These are phyloP conservation scores for Gorsachius goisagi DNA, from an alignment of 2,113 vertebrate genomes.

Conservation along the genomic window DNA sequence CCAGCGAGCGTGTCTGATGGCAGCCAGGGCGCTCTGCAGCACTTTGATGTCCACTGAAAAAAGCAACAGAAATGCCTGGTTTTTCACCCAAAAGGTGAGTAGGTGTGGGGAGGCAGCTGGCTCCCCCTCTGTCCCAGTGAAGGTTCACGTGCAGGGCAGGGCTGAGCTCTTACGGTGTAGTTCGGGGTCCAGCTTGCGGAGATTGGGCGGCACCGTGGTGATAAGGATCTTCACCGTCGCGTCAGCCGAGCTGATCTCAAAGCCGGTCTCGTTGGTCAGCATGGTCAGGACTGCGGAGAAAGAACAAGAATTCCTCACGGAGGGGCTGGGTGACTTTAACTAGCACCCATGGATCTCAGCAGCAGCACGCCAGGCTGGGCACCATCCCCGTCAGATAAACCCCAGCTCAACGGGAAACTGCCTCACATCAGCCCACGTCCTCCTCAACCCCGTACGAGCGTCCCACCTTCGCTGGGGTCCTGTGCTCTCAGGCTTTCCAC, in stretches of 20 bases:
- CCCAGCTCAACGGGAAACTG: not conserved
- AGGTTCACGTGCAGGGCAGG: accelerated
- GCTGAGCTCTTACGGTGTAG: slow-evolving; percentile 82
- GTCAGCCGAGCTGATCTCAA: slow-evolving; percentile 94
- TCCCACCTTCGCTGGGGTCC: slow-evolving; percentile 89
- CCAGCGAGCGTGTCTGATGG: slow-evolving; percentile 95
- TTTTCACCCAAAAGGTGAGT: not conserved
- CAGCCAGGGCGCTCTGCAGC: slow-evolving; percentile 94
- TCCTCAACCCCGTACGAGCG: accelerated
- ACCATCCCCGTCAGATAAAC: not conserved
- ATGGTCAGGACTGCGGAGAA: slow-evolving; percentile 88
- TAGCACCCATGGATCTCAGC: accelerated
- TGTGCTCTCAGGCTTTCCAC: slow-evolving; percentile 93
- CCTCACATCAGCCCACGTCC: accelerated
- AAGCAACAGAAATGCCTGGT: not conserved
- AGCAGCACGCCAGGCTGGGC: not conserved
- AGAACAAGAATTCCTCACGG: accelerated
- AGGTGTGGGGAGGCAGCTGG: not conserved
- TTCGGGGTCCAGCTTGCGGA: slow-evolving; percentile 94
- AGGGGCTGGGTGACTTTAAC: accelerated
- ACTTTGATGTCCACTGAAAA: slow-evolving; percentile 96
- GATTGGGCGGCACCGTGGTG: slow-evolving; percentile 94
- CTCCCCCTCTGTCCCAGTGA: accelerated
- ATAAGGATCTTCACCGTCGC: slow-evolving; percentile 97
- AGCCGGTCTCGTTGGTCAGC: slow-evolving; percentile 96